Conservation (phyloP, 2,888 invertebrate genomes). For the Eristalis intricaria region DNA sequence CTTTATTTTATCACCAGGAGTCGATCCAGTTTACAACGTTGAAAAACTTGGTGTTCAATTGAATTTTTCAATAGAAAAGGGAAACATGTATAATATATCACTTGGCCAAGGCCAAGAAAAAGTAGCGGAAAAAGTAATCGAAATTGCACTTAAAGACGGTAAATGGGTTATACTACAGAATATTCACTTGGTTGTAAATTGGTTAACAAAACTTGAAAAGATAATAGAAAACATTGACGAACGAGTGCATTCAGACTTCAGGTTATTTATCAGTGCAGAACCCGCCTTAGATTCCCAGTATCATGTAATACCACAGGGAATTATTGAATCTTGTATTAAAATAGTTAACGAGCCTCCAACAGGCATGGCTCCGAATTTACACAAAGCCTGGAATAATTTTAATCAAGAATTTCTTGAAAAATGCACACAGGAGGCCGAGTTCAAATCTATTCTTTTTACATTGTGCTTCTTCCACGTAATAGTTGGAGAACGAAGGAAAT, state of each 20-base stretch:
- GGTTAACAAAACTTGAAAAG: conserved; percentile 94
- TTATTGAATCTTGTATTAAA: conserved; percentile 96
- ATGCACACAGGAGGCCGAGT: conserved; percentile 96
- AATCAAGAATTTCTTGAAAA: conserved; percentile 95
- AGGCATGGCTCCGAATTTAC: conserved; percentile 97
- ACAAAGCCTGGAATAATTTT: conserved; percentile 96
- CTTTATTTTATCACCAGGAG: conserved; percentile 97
- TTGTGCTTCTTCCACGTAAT: conserved; percentile 98
- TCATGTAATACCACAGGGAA: conserved; percentile 90
- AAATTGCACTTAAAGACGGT: conserved; percentile 87
- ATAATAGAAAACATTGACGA: conserved; percentile 92
- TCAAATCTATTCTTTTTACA: conserved; percentile 94
- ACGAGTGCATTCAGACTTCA: conserved; percentile 84
- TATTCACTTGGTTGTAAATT: conserved; percentile 94
- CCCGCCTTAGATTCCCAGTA: conserved; percentile 88
- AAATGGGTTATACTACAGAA: conserved; percentile 96
- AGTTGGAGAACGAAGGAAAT: conserved; percentile 95
- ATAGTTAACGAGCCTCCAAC: conserved; percentile 98
- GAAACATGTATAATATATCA: conserved; percentile 95
- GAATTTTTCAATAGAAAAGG: conserved; percentile 89
- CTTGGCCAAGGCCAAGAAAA: conserved; percentile 97
- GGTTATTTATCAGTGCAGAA: conserved; percentile 94
- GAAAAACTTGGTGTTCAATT: conserved; percentile 91
- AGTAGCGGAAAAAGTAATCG: conserved; percentile 93
- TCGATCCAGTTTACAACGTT: conserved; percentile 90